Evolutionary conservation across 2,113 vertebrate genomes (phyloP).

Genomic region (Nannobrachium achirus): DNA sequence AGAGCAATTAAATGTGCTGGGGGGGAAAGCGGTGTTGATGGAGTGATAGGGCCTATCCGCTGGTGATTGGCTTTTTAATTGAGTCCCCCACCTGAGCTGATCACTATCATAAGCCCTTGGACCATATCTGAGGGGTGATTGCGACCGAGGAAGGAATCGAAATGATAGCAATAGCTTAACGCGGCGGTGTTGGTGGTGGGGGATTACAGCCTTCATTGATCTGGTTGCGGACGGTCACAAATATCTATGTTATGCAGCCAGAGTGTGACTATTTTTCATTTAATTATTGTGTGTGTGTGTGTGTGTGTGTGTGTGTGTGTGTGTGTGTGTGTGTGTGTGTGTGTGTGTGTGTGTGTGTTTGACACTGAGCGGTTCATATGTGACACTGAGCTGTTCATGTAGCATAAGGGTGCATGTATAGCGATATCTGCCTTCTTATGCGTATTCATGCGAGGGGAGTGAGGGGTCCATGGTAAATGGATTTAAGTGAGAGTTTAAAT

Average conservation of each 20-base stretch:
- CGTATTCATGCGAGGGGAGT: conserved; percentile 21
- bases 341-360: too few relatives aligned
- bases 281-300: too few relatives aligned
- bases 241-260: conserved; percentile 2
- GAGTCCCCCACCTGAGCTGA: conserved; percentile 72
- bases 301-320: too few relatives aligned
- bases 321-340: too few relatives aligned
- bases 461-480: conserved; percentile 54
- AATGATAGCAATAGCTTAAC: not conserved
- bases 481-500: conserved; percentile 76
- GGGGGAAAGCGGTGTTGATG: conserved; percentile 55
- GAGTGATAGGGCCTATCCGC: conserved; percentile 70
- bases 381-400: too few relatives aligned
- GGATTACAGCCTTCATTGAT: not conserved
- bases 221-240: not conserved
- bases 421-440: conserved; percentile 28
- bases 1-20: conserved; percentile 64
- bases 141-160: conserved; percentile 22
- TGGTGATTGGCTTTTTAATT: conserved; percentile 78
- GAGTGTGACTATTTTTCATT: too few relatives aligned
- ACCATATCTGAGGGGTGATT: conserved; percentile 39
- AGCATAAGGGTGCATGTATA: conserved; percentile 4
- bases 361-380: too few relatives aligned
- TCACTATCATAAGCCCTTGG: conserved; percentile 66
- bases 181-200: not conserved